Base-by-base conservation (phyloP, 2,888 invertebrate species). In the Metalampra italica region DNA sequence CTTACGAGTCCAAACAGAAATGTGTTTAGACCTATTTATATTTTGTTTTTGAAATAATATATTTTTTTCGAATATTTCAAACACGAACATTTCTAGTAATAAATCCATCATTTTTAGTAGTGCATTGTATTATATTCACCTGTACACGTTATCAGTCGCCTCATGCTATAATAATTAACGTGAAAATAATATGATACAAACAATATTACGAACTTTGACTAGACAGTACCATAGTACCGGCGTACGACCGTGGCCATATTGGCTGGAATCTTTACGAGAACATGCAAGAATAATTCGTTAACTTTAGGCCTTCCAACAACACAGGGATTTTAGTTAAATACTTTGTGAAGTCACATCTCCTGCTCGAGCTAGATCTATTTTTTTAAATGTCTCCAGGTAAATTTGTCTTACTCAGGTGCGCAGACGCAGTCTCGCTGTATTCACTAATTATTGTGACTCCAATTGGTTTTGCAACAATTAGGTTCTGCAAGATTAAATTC, bases 201-300 rank as follows among this genome's bases (percentile, higher is more conserved):
- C 68, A 77, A 76, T 73, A 77, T 74, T 79, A 82, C 74, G 78
- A 78, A 75, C 71, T 74, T 85, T 88, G 87, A 88, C 88, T 88
- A 88, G 88, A 88, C 86, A 82, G 85, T 87, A 85, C 85, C 78
- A 71, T 73, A 78, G 83, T 81, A 81, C 80, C 81, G 82, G 74
- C 79, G 68, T 75, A 66, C 62, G 62, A 76, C 76, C 75, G 60
- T 71, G 75, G 73, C 77, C 75, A 66, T 66, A 70, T 67, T 73
- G 75, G 72, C 76, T 78, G 73, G 72, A 75, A 72, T 76, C 62
- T 68, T 73, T 67, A 68, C 66, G 65, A 75, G 59, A 69, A 65
- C 62, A 66, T 69, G 54, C 64, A 64, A 68, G 50, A 57, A 58
- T 64, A 59, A 55, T 65, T 70, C 59, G 56, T 66, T 68, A 71